These are phyloP conservation scores for Antennarius maculatus DNA, from an alignment of 2,797 vertebrate genomes.

Conservation along the genomic window DNA sequence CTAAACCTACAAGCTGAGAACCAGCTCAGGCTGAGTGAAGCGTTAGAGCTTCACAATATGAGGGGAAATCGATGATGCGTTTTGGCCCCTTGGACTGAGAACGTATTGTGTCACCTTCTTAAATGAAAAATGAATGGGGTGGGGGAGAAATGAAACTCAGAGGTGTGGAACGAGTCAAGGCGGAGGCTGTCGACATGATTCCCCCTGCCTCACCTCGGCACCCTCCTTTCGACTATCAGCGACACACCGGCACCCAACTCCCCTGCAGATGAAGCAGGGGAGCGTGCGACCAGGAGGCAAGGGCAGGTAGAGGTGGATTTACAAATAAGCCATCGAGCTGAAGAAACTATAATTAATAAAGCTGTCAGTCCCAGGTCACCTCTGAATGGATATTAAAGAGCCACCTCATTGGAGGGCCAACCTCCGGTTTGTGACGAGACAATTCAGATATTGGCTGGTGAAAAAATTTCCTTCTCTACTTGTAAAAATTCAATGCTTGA, in stretches of 20 bases:
- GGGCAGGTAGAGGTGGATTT: constrained; percentile 69
- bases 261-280: constrained; percentile 40
- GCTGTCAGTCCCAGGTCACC: constrained; percentile 65
- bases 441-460: constrained; percentile 12
- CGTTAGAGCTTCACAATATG: constrained; percentile 61
- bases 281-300: constrained; percentile 45
- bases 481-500: no score
- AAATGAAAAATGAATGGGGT: constrained; percentile 80
- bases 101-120: constrained; percentile 75
- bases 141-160: constrained; percentile 70
- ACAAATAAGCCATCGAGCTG: constrained; percentile 66
- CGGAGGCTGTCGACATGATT: constrained; percentile 65
- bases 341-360: constrained; percentile 75
- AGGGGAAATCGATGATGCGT: constrained; percentile 73
- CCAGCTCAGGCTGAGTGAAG: constrained; percentile 54
- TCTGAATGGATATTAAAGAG: constrained; percentile 47
- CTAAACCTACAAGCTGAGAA: constrained; percentile 37
- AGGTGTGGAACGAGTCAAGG: constrained; percentile 66
- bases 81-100: constrained; percentile 67
- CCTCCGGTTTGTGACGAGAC: constrained; percentile 34
- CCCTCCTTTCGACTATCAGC: constrained; percentile 48
- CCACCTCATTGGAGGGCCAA: constrained; percentile 42
- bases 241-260: constrained; percentile 46
- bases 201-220: constrained; percentile 51
- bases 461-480: no score